phyloP scores from a whole-genome alignment of 2,797 vertebrate species.

The Coccyzus lansbergi region DNA sequence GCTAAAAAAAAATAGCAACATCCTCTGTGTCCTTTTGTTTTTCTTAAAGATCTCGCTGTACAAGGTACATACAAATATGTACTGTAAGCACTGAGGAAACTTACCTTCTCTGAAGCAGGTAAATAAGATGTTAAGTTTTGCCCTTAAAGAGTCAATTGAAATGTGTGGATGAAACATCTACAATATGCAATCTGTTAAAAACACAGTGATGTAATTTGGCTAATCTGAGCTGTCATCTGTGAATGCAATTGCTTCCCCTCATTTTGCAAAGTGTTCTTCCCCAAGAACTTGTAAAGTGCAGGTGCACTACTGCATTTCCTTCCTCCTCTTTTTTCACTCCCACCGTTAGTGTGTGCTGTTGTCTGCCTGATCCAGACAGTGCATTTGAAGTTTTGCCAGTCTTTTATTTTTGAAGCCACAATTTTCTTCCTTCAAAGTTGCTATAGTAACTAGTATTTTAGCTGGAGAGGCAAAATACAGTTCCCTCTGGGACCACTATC shows the following conservation, averaged over 20 bases:
- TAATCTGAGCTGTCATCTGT: constrained; percentile 66
- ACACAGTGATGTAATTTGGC: constrained; percentile 78
- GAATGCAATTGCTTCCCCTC: constrained; percentile 39
- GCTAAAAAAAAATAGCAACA: constrained; percentile 86
- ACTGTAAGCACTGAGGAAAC: constrained; percentile 87
- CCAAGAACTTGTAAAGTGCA: constrained; percentile 31
- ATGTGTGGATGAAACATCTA: constrained; percentile 90
- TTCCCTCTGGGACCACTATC: constrained; percentile 80
- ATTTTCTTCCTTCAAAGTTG: constrained; percentile 64
- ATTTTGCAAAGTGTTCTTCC: constrained; percentile 50
- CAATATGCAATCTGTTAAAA: constrained; percentile 94
- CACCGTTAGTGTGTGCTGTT: constrained; percentile 22
- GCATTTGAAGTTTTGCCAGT: constrained; percentile 70
- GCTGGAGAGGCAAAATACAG: constrained; percentile 72
- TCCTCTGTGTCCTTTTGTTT: constrained; percentile 82
- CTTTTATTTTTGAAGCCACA: constrained; percentile 63
- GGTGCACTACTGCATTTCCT: constrained; percentile 47
- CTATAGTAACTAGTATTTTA: constrained; percentile 76
- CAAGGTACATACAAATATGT: constrained; percentile 84
- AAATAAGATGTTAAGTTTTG: constrained; percentile 88
- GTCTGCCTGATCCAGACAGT: constrained; percentile 69
- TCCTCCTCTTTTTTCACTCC: constrained; percentile 21
- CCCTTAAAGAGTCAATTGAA: constrained; percentile 89
- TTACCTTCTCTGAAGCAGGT: constrained; percentile 88
- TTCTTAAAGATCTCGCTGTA: constrained; percentile 88